A percentile compares a stretch with the other conserved stretches of the same genome.
These are phyloP conservation scores for Gerris buenoi DNA, from an alignment of 1,140 invertebrate species.

Conservation along the genomic window DNA sequence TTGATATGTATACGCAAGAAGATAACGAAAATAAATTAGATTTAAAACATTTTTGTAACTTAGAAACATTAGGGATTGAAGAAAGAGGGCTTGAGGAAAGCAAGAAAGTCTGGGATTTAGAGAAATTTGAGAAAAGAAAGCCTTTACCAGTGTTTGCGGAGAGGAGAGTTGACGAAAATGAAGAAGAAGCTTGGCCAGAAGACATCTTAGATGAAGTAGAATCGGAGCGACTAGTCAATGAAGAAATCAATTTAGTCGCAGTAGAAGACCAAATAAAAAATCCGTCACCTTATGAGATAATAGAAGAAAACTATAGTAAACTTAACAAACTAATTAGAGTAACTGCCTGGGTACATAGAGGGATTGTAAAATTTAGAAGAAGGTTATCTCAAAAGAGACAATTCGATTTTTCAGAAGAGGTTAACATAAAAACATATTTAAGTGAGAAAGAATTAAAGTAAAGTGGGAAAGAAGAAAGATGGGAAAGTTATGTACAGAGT, in stretches of 20 bases:
- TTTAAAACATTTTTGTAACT: not conserved
- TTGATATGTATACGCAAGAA: not conserved
- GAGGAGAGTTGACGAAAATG: not conserved
- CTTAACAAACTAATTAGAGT: not conserved
- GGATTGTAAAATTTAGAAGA: not conserved
- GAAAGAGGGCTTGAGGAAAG: not conserved
- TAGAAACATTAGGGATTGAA: not conserved
- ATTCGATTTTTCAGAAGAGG: no score
- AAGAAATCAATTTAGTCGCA: not conserved
- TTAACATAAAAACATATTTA: no score
- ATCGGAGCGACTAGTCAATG: not conserved
- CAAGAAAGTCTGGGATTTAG: not conserved
- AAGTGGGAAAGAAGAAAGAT: no score
- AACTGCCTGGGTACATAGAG: not conserved
- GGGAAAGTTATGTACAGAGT: not conserved
- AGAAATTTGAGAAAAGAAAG: not conserved
- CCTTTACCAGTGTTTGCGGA: not conserved
- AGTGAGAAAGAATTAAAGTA: no score
- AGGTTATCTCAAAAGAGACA: not conserved
- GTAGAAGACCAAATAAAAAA: not conserved
- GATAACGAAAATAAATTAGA: not conserved
- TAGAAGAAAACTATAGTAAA: not conserved
- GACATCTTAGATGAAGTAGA: not conserved
- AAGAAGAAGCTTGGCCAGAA: not conserved
- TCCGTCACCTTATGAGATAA: not conserved